phyloP scores from a whole-genome alignment of 2,888 invertebrate species.

The Drosophila infuscata region DNA sequence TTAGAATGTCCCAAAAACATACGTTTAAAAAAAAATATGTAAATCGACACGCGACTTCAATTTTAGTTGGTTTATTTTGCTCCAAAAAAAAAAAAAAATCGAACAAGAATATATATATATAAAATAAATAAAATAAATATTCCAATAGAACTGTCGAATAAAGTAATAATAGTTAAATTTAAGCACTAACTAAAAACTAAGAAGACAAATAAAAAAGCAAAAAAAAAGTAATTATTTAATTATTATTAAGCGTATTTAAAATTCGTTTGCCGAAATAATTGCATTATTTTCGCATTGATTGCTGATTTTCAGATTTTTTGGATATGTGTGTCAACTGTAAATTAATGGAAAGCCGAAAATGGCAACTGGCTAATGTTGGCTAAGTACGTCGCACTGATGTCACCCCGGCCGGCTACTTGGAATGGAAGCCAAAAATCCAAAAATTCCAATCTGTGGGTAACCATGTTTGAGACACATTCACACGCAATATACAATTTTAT shows the following conservation, averaged over 20 bases:
- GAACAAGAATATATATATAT: no score
- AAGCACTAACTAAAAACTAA: neutral
- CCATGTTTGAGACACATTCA: slow-evolving; percentile 12
- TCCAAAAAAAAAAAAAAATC: no score
- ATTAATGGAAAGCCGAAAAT: slow-evolving; percentile 55
- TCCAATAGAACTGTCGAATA: neutral
- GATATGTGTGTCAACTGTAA: slow-evolving; percentile 64
- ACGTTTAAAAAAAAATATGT: neutral
- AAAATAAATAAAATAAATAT: neutral
- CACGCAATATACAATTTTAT: slow-evolving; percentile 39
- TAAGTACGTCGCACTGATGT: slow-evolving; percentile 63
- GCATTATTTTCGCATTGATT: slow-evolving; percentile 26
- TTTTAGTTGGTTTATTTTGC: no score
- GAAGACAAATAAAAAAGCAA: neutral
- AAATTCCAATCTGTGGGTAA: neutral
- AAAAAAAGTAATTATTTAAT: neutral
- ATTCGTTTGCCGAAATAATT: slow-evolving; percentile 11
- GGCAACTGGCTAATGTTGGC: slow-evolving; percentile 47
- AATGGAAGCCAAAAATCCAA: no score
- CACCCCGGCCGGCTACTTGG: slow-evolving; percentile 37
- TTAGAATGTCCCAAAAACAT: no score
- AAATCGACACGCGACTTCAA: no score
- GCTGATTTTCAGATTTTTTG: slow-evolving; percentile 12
- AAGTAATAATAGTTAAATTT: neutral
- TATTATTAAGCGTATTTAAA: slow-evolving; percentile 23